A percentile compares a stretch with the other conserved stretches of the same genome.
phyloP scores from a whole-genome alignment of 2,113 vertebrate species.

The Andinoacara biseriatus region DNA sequence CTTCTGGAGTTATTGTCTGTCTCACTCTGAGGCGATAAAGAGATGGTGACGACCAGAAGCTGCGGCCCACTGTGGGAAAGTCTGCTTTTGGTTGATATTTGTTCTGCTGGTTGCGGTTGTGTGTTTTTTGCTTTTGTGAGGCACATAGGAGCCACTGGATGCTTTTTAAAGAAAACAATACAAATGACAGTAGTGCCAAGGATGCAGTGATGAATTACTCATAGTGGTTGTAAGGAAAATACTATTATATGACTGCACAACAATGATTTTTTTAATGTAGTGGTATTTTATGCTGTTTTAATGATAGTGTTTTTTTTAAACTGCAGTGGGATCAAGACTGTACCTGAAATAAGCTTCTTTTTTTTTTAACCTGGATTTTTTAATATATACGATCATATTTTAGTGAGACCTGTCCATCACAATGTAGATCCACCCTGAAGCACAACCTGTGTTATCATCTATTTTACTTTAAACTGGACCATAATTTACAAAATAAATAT shows the following conservation, averaged over 20 bases:
- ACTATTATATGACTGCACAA: not conserved
- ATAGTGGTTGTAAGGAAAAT: not conserved
- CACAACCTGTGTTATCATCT: not conserved
- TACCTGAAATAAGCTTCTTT: not conserved
- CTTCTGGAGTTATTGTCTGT: not conserved
- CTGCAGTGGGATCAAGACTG: not conserved
- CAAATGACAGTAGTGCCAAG: not conserved
- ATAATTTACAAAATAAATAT: not conserved
- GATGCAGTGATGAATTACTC: not conserved
- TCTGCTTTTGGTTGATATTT: not conserved
- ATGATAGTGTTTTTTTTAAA: not conserved
- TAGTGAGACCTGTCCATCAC: not conserved
- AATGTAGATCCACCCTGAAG: not conserved
- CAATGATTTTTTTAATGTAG: not conserved
- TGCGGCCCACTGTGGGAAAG: not conserved
- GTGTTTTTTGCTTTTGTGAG: not conserved
- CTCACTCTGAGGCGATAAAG: not conserved
- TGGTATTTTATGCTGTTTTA: not conserved
- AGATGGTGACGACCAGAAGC: not conserved
- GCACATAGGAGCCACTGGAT: not conserved
- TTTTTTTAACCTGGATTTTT: not conserved
- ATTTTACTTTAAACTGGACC: not conserved
- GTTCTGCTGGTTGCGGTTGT: not conserved
- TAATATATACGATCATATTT: too few relatives aligned
- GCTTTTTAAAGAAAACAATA: constrained; percentile 3